Evolutionary conservation across 2,797 vertebrate species (phyloP).

Genomic region (Leptoclinus maculatus): DNA sequence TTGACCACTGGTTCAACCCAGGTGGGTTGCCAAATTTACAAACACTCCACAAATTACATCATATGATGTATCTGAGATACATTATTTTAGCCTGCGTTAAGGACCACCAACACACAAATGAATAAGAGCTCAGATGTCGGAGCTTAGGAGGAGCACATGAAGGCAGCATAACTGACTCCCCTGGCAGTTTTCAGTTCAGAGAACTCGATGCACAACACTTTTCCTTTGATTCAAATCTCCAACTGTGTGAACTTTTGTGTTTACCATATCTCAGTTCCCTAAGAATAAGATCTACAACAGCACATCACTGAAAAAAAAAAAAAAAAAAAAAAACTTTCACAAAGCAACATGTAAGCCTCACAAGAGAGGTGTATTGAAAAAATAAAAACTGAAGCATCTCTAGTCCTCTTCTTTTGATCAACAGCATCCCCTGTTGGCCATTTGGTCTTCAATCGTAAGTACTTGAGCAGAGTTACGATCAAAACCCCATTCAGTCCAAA

Average conservation of each 20-base stretch:
- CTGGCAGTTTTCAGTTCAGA: slow-evolving; percentile 4
- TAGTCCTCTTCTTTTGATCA: slow-evolving; percentile 11
- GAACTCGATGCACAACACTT: not conserved
- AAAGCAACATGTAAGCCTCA: not conserved
- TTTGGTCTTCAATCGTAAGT: not conserved
- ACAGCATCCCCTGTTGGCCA: slow-evolving; percentile 61
- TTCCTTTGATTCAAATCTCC: not conserved
- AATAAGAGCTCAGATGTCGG: not conserved
- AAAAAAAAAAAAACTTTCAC: not conserved
- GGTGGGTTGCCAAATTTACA: not conserved
- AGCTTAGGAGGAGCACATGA: not conserved
- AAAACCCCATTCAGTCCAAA: not conserved
- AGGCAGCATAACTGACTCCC: slow-evolving; percentile 35
- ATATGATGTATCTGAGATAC: not conserved
- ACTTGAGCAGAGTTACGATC: not conserved
- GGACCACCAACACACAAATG: not conserved
- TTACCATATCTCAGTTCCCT: not conserved
- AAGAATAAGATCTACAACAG: not conserved
- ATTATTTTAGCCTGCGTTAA: not conserved
- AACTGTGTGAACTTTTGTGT: not conserved
- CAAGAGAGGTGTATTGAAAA: not conserved
- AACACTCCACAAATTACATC: not conserved
- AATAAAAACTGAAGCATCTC: not conserved
- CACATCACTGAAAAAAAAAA: not conserved
- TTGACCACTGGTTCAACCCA: not conserved